A percentile compares a stretch with the other conserved stretches of the same genome.
Evolutionary conservation across 2,113 vertebrate genomes (phyloP).

Genomic region (Emydocephalus ijimae): DNA sequence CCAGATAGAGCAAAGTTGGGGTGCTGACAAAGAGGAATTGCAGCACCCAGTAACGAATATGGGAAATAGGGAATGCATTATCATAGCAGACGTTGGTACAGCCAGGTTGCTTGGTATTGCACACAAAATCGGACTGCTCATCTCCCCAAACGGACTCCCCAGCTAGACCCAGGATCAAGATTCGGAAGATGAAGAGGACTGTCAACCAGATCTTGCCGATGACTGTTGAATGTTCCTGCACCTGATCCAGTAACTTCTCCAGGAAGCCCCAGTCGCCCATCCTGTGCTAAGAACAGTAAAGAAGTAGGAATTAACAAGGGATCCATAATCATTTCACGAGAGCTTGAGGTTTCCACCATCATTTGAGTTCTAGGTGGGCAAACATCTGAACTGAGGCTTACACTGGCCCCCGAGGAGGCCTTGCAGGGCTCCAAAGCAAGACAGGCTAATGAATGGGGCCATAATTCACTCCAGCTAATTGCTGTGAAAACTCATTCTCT

Average conservation of each 20-base stretch:
- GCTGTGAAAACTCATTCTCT: not conserved
- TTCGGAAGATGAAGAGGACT: constrained; percentile 94
- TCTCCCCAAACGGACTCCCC: constrained; percentile 95
- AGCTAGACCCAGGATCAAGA: constrained; percentile 87
- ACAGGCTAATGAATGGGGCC: not conserved
- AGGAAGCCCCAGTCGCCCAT: constrained; percentile 97
- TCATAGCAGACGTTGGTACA: constrained; percentile 91
- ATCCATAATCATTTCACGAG: accelerated
- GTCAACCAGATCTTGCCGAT: constrained; percentile 94
- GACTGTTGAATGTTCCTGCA: constrained; percentile 88
- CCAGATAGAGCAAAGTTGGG: constrained; percentile 90
- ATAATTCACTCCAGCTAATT: not conserved
- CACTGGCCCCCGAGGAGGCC: not conserved
- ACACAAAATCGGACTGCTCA: constrained; percentile 88
- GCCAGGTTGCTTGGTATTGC: constrained; percentile 90
- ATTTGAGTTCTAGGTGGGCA: not conserved
- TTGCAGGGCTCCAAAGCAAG: not conserved
- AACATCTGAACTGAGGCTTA: not conserved
- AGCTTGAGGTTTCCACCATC: not conserved
- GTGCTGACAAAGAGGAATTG: constrained; percentile 96
- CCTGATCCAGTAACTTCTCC: constrained; percentile 90
- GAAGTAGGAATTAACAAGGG: not conserved
- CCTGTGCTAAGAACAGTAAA: constrained; percentile 24
- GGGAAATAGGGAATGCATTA: constrained; percentile 93
- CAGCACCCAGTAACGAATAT: constrained; percentile 96